Evolutionary conservation across 2,797 vertebrate genomes (phyloP), one percentile per base, ranked within the genome.

Genomic region (Hemibagrus guttatus): DNA sequence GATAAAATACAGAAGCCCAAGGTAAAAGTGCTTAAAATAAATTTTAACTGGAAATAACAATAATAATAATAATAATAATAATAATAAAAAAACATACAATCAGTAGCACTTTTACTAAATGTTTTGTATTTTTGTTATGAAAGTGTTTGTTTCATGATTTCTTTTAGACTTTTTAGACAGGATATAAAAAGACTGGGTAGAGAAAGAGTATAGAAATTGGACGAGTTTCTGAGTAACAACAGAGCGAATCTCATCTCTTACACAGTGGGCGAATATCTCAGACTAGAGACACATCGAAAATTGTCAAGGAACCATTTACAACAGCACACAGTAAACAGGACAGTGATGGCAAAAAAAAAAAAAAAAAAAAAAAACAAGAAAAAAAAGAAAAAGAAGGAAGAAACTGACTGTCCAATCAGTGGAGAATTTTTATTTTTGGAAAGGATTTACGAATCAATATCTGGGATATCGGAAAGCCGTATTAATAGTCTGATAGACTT

Each of bases 1-100:
- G 95, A 97, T 86, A 97, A 95, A 95, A 93, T 92, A 96, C 96
- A 95, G 95, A 94, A 96, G 95, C 95, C 94, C 89, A 96, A 96
- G 94, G 96, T 95, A 96, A 98, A 98, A 97, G 97, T 97, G 97
- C 97, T 95, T 93, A 96, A 96, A 95, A 95, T 94, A 95, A 93
- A 31, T 31, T 84, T 86, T 84, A 90, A 93, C 94, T 94, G 95
- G 96, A 95, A 94, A 95, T 94, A 96, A 95, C 93, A 95, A 96
- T 95, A 96, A 96, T 95, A 97, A 85, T 72, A 86, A 82, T 63
- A 85, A 79, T 23, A 83, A 71, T 61, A 96, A 96, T 95, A 97
- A 85, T 72, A 86, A 82, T 63, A 85, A 79, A 17, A 83, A 71
- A 52, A 49, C 95, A 94, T 94, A 96, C 95, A 96, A 96, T 96